Percentiles rank a stretch among this genome's conserved stretches.
These are phyloP conservation scores for Mycalesis mineus DNA, from an alignment of 2,888 invertebrate genomes.

Conservation along the genomic window DNA sequence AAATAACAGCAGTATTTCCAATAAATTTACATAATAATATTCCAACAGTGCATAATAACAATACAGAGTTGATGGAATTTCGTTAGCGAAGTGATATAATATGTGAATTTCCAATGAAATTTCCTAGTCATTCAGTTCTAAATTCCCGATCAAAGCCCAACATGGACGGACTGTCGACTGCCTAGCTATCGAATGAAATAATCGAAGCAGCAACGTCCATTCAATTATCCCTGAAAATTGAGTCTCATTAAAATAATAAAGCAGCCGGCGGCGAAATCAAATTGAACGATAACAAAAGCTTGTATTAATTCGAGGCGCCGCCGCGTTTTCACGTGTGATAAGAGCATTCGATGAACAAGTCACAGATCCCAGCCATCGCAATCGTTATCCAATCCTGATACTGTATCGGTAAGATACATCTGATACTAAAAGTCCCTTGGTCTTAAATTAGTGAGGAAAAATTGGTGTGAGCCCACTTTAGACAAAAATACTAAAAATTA, in stretches of 20 bases:
- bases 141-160: constrained; percentile 16
- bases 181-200: constrained; percentile 60
- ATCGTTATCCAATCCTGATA: too few relatives aligned
- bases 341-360: constrained; percentile 32
- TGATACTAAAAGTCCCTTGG: too few relatives aligned
- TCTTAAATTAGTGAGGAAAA: too few relatives aligned
- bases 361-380: constrained; percentile 19
- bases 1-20: too few relatives aligned
- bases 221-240: constrained; percentile 76
- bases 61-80: too few relatives aligned
- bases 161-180: constrained; percentile 34
- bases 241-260: constrained; percentile 78
- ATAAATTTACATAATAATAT: too few relatives aligned
- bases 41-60: too few relatives aligned
- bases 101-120: background rate
- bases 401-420: too few relatives aligned
- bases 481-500: too few relatives aligned
- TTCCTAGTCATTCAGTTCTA: constrained; percentile 6
- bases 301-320: constrained; percentile 65
- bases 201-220: constrained; percentile 64
- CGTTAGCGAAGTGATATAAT: too few relatives aligned
- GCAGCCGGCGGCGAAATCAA: constrained; percentile 70
- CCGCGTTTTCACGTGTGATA: constrained; percentile 42
- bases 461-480: too few relatives aligned
- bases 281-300: constrained; percentile 77